Percentiles rank a stretch among this genome's conserved stretches.
Conservation (phyloP, 2,797 vertebrate species). For the Clamator glandarius region DNA sequence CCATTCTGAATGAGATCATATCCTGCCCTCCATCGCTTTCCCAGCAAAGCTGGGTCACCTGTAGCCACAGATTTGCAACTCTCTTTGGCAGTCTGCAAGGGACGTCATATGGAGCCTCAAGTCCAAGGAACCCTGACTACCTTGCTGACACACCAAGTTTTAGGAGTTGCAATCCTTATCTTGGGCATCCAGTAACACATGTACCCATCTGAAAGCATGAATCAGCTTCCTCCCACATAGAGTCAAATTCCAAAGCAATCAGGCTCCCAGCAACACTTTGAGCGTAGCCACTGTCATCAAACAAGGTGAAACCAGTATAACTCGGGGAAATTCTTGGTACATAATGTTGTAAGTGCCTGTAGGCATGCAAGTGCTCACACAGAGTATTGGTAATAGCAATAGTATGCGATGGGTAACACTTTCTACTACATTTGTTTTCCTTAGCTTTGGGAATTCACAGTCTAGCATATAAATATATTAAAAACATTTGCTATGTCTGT, state of each 20-base stretch:
- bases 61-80: background rate
- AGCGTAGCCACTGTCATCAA: background rate
- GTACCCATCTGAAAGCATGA: background rate
- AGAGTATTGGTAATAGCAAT: background rate
- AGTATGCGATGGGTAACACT: accelerated
- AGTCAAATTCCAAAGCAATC: background rate
- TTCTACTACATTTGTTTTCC: background rate
- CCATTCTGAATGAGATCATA: background rate
- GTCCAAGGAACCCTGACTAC: background rate
- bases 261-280: background rate
- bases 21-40: background rate
- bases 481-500: background rate
- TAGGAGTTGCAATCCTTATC: background rate
- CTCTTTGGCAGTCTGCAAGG: background rate
- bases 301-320: constrained; percentile 27
- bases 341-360: background rate
- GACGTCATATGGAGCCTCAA: accelerated
- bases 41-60: background rate
- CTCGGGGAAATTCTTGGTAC: background rate
- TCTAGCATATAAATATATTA: background rate
- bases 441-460: background rate
- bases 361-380: background rate
- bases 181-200: background rate
- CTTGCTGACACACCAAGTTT: background rate
- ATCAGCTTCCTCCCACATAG: constrained; percentile 2